Percentiles rank a stretch among this genome's conserved stretches.
These are phyloP conservation scores for Zapornia atra DNA, from an alignment of 2,113 vertebrate genomes.

Conservation along the genomic window DNA sequence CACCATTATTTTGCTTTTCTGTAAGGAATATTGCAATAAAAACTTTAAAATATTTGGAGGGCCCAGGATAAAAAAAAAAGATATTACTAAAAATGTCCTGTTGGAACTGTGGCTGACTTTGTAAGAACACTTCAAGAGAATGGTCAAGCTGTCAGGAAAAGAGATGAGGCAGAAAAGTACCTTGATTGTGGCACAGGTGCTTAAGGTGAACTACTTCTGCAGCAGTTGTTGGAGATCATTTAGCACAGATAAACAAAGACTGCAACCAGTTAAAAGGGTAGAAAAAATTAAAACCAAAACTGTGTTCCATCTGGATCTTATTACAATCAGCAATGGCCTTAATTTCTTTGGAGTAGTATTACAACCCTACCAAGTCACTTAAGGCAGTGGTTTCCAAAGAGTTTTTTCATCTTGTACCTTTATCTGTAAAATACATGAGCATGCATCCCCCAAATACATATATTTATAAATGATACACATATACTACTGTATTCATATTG, in stretches of 20 bases:
- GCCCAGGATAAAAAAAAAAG: background rate
- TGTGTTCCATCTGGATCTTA: background rate
- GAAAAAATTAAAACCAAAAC: background rate
- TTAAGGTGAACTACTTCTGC: background rate
- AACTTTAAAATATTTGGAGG: background rate
- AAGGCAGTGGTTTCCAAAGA: background rate
- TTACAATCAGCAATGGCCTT: background rate
- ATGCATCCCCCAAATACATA: fast-evolving
- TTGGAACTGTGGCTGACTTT: background rate
- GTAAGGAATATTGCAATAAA: background rate
- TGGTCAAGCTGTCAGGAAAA: background rate
- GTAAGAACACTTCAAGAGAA: background rate
- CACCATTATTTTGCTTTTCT: background rate
- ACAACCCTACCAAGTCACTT: background rate
- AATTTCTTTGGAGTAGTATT: background rate
- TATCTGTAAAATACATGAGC: background rate
- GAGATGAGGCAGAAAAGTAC: background rate
- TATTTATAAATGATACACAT: background rate
- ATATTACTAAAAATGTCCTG: background rate
- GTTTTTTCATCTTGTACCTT: background rate
- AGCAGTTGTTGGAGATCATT: background rate
- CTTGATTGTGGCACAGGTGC: background rate
- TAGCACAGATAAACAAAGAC: background rate
- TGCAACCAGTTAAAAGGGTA: background rate
- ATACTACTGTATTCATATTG: background rate